phyloP scores from a whole-genome alignment of 2,888 invertebrate genomes.

The Plagiodera versicolora region DNA sequence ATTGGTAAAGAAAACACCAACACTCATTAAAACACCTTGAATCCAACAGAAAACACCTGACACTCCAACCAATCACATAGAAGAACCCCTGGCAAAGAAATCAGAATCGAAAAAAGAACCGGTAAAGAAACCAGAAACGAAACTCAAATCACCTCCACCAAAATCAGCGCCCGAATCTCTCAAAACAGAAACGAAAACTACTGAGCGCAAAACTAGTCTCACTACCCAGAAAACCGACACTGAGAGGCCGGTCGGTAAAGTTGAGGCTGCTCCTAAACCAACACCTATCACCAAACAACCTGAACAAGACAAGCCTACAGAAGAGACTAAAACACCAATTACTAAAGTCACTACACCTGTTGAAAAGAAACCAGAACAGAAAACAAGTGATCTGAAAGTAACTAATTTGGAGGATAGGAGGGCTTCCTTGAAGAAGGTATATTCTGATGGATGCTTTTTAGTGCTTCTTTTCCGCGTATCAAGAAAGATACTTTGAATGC shows the following conservation, averaged over 20 bases:
- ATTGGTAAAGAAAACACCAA: no score
- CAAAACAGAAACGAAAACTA: conserved; percentile 33
- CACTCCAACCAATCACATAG: conserved; percentile 49
- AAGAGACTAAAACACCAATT: conserved; percentile 20
- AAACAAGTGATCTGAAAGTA: conserved; percentile 39
- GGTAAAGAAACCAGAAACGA: conserved; percentile 33
- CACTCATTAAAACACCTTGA: not conserved
- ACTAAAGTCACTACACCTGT: conserved; percentile 31
- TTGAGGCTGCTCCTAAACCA: not conserved
- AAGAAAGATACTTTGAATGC: not conserved
- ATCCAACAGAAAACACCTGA: conserved; percentile 44
- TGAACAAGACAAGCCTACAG: conserved; percentile 28
- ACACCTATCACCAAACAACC: conserved; percentile 23
- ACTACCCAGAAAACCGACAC: conserved; percentile 30
- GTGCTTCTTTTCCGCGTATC: no score
- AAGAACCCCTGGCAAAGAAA: conserved; percentile 54
- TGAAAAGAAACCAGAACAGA: conserved; percentile 35
- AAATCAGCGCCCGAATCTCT: conserved; percentile 32
- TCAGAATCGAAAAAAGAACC: conserved; percentile 46
- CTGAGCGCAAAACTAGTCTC: conserved; percentile 28
- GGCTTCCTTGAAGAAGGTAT: conserved; percentile 39
- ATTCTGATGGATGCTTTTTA: no score
- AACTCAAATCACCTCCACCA: conserved; percentile 32
- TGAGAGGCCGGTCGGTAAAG: conserved; percentile 12
- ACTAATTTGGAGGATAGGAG: conserved; percentile 39